Evolutionary conservation across 2,888 invertebrate genomes (phyloP).

Genomic region (Dromius quadrimaculatus): DNA sequence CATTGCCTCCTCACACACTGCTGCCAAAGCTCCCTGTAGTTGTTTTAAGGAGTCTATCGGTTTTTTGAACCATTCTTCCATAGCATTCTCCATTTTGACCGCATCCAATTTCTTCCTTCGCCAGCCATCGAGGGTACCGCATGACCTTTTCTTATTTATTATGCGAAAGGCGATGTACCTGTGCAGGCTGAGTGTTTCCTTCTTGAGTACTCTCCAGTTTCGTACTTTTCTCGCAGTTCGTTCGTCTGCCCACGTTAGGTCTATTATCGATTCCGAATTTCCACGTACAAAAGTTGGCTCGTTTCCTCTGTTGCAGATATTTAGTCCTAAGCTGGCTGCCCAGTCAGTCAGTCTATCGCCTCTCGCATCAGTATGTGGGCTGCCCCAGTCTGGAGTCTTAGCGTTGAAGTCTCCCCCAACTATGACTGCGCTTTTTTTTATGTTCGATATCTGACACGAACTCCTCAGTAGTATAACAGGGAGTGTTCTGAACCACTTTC

Average conservation of each 20-base stretch:
- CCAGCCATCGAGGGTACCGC: too few species aligned
- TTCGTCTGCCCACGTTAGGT: background rate
- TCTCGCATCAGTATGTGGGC: background rate
- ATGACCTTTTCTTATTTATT: too few species aligned
- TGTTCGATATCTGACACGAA: too few species aligned
- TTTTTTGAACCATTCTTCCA: too few species aligned
- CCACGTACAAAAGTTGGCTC: background rate
- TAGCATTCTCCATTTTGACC: too few species aligned
- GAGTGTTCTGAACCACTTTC: too few species aligned
- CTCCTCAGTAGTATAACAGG: too few species aligned
- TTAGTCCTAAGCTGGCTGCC: background rate
- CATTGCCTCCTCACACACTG: too few species aligned
- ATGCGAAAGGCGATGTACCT: background rate
- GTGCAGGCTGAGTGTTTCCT: constrained; percentile 11
- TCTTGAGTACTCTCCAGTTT: background rate
- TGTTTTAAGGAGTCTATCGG: too few species aligned
- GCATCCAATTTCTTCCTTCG: too few species aligned
- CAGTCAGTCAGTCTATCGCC: constrained; percentile 19
- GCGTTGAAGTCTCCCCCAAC: constrained; percentile 23
- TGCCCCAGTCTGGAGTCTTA: constrained; percentile 18
- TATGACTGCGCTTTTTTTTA: too few species aligned
- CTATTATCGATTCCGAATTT: background rate
- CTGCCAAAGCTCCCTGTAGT: too few species aligned
- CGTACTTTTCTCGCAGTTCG: background rate
- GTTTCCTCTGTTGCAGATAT: background rate